Base-by-base conservation (phyloP, 2,888 invertebrate species). In the Conops quadrifasciatus region DNA sequence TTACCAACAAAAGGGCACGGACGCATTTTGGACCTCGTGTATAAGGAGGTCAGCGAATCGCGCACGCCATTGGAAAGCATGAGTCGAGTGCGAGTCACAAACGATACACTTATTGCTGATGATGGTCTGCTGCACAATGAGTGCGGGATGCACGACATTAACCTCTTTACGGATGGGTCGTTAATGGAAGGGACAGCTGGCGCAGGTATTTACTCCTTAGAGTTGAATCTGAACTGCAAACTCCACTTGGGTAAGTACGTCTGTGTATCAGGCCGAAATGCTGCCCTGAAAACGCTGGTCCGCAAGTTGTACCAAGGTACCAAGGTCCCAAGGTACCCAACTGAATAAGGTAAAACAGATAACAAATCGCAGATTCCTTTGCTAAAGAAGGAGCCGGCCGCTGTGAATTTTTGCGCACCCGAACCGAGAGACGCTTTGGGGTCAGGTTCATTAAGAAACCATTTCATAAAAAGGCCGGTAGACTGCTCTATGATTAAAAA, bases 131-230 rank as follows among this genome's bases (percentile, higher is more conserved):
- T 58, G 28, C 28, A 28, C 13, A 24, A 2, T 26, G 58, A 28
- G 24, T 58, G 58, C 26, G 15, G 26, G 5, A 58, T 9, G 58
- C 26, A 58, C 58, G 36, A 62, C 43, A 64, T 64, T 19, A 36
- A 45, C 64, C 30, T 45, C 64, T 64, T 64, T 1, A 45, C 64
- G 16, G 47, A 65, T 65, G 47, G 30, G n/a, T 51, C 65, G 51
- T 51, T 65, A 15, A 65, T 51, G 30, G 65, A 65, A 1, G 65
- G 65, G 5, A 51, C 5, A 26, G 65, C 65, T 2, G 65, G n/a
- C 2, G 51, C 65, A 3, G 65, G 65, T 45, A 21, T 65, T 9
- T 65, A 16, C 49, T 65, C 65, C 13, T 16, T n/a, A 16, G 26
- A 65, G 26, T 28, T 65, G 47, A 1, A 51, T 21, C 47, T 51